These are phyloP conservation scores for Todiramphus chloris DNA, from an alignment of 2,113 vertebrate genomes.

Conservation along the genomic window DNA sequence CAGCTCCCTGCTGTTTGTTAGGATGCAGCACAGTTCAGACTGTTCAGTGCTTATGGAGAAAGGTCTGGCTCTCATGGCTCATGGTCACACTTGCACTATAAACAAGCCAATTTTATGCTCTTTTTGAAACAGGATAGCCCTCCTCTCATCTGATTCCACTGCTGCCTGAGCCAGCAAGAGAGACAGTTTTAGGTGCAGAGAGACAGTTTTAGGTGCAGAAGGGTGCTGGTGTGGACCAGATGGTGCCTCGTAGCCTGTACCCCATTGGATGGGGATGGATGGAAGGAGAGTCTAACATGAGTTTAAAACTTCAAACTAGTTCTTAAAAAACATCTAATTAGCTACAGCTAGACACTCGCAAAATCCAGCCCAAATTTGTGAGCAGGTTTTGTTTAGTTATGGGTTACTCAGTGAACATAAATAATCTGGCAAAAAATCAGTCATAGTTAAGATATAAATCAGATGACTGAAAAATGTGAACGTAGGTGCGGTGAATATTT, in stretches of 20 bases:
- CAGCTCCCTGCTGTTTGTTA: neutral
- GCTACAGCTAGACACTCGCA: neutral
- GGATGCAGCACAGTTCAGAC: neutral
- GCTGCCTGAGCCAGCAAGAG: neutral
- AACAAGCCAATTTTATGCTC: neutral
- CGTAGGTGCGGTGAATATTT: neutral
- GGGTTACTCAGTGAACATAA: neutral
- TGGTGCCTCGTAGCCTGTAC: neutral
- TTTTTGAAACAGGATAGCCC: neutral
- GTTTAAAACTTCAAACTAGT: neutral
- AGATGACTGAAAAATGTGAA: neutral
- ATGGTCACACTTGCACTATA: neutral
- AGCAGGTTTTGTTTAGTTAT: neutral
- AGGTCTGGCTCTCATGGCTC: neutral
- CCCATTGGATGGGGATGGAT: neutral
- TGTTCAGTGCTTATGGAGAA: accelerated
- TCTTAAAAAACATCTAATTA: neutral
- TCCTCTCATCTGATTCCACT: neutral
- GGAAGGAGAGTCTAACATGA: neutral
- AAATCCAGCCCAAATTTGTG: neutral
- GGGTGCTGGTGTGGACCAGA: neutral
- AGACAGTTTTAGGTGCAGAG: neutral
- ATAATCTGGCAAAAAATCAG: neutral
- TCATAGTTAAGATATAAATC: neutral
- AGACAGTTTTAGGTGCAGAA: neutral